phyloP scores from a whole-genome alignment of 2,113 vertebrate species.

The Albula goreensis region DNA sequence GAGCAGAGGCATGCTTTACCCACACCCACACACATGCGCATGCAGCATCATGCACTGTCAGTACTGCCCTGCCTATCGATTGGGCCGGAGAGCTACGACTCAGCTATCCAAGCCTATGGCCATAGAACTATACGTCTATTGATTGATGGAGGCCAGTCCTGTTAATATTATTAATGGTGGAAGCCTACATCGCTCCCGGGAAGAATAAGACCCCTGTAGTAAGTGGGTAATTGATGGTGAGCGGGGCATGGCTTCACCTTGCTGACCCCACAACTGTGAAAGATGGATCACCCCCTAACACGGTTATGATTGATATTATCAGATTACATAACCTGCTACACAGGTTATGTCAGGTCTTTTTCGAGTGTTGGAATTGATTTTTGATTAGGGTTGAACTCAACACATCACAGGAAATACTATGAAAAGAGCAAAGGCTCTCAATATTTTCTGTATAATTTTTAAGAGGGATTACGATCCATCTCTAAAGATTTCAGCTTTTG shows the following conservation, averaged over 20 bases:
- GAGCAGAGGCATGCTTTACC: constrained; percentile 27
- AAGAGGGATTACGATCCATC: background rate
- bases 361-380: constrained; percentile 89
- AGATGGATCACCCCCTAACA: constrained; percentile 89
- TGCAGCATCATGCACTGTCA: constrained; percentile 36
- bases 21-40: constrained; percentile 41
- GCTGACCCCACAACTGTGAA: constrained; percentile 84
- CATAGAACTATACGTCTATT: constrained; percentile 86
- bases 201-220: constrained; percentile 80
- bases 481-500: too few relatives aligned
- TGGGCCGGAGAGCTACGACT: constrained; percentile 69
- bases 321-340: constrained; percentile 84
- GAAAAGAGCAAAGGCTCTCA: constrained; percentile 48
- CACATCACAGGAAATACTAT: constrained; percentile 65
- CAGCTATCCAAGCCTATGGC: constrained; percentile 73
- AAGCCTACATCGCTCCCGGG: constrained; percentile 71
- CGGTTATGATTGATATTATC: constrained; percentile 94
- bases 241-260: constrained; percentile 75
- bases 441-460: background rate
- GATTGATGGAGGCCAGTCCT: constrained; percentile 79
- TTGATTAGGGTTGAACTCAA: constrained; percentile 83
- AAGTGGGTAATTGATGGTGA: constrained; percentile 93
- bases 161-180: constrained; percentile 94
- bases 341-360: constrained; percentile 71
- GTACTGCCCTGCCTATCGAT: constrained; percentile 76